Conservation (phyloP, 2,888 invertebrate genomes). For the Drosophila quinaria region DNA sequence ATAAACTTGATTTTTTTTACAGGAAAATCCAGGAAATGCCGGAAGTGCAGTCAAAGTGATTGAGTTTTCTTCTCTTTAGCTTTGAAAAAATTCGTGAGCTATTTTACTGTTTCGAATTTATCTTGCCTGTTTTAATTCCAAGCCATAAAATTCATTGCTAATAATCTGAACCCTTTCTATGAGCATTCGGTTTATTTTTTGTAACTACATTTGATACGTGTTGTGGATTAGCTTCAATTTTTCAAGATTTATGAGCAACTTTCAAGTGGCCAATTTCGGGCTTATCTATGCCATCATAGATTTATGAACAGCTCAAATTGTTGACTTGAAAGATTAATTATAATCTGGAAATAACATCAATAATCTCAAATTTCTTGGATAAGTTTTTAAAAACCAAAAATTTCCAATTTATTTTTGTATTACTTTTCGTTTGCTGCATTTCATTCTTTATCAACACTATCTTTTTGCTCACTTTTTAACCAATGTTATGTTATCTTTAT, state of each 20-base stretch:
- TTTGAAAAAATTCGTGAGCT: not conserved
- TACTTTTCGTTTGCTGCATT: not conserved
- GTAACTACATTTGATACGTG: conserved; percentile 15
- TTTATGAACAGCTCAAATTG: not conserved
- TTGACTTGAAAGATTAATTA: not conserved
- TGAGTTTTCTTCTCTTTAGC: conserved; percentile 15
- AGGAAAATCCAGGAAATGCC: conserved; percentile 16
- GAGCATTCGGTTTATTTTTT: conserved; percentile 14
- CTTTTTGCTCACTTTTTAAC: not conserved
- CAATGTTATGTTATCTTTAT: not conserved
- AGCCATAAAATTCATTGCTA: conserved; percentile 7
- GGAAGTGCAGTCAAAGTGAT: conserved; percentile 28
- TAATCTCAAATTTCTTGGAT: too few relatives aligned
- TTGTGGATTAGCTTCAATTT: not conserved
- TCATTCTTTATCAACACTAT: not conserved
- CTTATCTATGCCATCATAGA: conserved; percentile 7
- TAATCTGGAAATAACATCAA: too few relatives aligned
- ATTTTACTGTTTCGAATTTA: conserved; percentile 4
- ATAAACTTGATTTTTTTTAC: conserved; percentile 25
- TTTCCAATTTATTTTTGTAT: not conserved
- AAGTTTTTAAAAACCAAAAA: too few relatives aligned
- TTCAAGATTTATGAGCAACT: conserved; percentile 24
- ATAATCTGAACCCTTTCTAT: conserved; percentile 7
- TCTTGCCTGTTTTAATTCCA: not conserved
- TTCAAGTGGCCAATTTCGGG: conserved; percentile 7